phyloP scores from a whole-genome alignment of 2,888 invertebrate species.

The Erebia ligea region DNA sequence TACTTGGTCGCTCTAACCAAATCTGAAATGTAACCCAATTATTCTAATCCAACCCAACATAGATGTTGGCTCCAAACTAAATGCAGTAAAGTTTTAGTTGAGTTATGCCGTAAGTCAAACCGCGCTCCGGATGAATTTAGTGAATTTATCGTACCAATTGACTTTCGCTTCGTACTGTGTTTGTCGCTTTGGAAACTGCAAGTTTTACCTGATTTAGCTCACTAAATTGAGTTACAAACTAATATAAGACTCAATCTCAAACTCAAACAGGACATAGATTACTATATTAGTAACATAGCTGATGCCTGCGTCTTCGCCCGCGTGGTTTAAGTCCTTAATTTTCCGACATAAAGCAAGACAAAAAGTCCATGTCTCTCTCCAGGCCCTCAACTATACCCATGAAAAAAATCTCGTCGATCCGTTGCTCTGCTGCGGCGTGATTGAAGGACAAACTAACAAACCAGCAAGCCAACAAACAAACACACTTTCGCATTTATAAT shows the following conservation, averaged over 20 bases:
- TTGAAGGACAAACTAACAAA: too few species aligned
- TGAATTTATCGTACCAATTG: background rate
- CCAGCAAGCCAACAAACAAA: too few species aligned
- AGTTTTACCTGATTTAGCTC: background rate
- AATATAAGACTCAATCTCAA: too few species aligned
- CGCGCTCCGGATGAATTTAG: background rate
- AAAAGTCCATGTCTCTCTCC: too few species aligned
- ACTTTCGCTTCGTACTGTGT: conserved; percentile 1
- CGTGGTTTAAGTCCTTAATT: too few species aligned
- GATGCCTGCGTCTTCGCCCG: too few species aligned
- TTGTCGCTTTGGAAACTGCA: background rate
- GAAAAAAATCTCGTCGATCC: too few species aligned
- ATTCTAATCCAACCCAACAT: background rate
- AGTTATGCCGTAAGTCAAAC: background rate
- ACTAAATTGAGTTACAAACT: background rate
- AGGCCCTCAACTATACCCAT: too few species aligned
- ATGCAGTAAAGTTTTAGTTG: background rate
- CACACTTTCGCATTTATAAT: too few species aligned
- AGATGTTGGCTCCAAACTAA: background rate
- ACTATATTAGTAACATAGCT: background rate
- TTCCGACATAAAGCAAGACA: too few species aligned
- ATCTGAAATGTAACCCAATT: background rate
- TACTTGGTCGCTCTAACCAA: background rate
- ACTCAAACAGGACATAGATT: background rate
- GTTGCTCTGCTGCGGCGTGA: too few species aligned